Percentiles rank a stretch among this genome's conserved stretches.
Evolutionary conservation across 2,113 vertebrate genomes (phyloP).

Genomic region (Cyanoramphus novaezelandiae): DNA sequence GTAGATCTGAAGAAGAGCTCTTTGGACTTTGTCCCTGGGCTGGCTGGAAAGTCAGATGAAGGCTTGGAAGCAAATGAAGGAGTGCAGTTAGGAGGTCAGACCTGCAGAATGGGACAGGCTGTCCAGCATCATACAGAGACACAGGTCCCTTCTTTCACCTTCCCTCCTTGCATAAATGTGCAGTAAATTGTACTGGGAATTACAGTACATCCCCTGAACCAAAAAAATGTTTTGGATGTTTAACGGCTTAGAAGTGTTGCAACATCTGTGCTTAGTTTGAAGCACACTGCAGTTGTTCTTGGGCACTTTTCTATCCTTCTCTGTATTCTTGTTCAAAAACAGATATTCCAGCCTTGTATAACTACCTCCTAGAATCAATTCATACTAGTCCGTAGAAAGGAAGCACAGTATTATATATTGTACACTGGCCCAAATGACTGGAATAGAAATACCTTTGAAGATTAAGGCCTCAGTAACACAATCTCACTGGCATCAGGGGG

Average conservation of each 20-base stretch:
- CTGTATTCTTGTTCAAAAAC: not conserved
- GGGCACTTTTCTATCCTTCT: not conserved
- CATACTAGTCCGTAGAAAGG: not conserved
- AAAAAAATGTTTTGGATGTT: accelerated
- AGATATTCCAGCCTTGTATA: not conserved
- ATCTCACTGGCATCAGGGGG: not conserved
- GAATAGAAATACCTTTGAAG: not conserved
- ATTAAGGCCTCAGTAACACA: not conserved
- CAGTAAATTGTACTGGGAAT: not conserved
- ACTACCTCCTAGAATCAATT: not conserved
- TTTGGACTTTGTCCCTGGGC: not conserved
- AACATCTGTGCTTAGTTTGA: not conserved
- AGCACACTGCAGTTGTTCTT: not conserved
- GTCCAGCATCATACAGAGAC: not conserved
- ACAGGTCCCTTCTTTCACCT: not conserved
- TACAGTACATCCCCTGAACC: not conserved
- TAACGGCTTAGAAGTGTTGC: not conserved
- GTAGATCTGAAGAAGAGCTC: not conserved
- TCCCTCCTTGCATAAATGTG: not conserved
- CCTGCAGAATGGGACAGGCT: not conserved
- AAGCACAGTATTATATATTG: not conserved
- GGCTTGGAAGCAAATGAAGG: not conserved
- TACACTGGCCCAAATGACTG: not conserved
- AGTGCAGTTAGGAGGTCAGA: not conserved
- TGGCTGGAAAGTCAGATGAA: not conserved